These are phyloP conservation scores for Brachyistius frenatus DNA, from an alignment of 2,113 vertebrate genomes.

Conservation along the genomic window DNA sequence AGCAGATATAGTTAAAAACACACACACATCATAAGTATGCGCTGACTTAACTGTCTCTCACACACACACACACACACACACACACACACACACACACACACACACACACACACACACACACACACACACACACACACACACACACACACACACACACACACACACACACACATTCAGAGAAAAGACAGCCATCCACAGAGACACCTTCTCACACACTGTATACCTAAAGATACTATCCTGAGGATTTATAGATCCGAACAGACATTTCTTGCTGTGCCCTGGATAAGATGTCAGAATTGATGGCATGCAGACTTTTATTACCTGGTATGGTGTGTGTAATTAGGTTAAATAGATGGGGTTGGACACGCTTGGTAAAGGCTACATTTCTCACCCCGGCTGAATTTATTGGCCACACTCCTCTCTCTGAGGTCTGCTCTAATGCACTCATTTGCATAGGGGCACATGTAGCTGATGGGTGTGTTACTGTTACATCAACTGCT, in stretches of 20 bases:
- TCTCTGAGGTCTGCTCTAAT: slow-evolving; percentile 79
- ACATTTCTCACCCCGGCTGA: slow-evolving; percentile 79
- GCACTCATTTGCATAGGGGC: slow-evolving; percentile 83
- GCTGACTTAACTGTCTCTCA: slow-evolving; percentile 26
- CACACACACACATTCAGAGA: slow-evolving; percentile 27
- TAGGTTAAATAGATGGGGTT: slow-evolving; percentile 86
- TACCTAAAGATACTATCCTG: slow-evolving; percentile 57
- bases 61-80: slow-evolving; percentile 24
- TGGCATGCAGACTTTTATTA: slow-evolving; percentile 85
- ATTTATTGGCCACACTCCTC: slow-evolving; percentile 83
- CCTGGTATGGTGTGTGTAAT: slow-evolving; percentile 85
- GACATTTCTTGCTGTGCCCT: slow-evolving; percentile 72
- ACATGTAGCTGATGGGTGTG: slow-evolving; percentile 81
- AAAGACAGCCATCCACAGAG: slow-evolving; percentile 47
- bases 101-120: slow-evolving; percentile 16
- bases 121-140: slow-evolving; percentile 16
- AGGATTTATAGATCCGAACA: slow-evolving; percentile 83
- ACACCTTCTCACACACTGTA: slow-evolving; percentile 66
- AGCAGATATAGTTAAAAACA: slow-evolving; percentile 38
- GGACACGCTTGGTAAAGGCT: slow-evolving; percentile 82
- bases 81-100: slow-evolving; percentile 31
- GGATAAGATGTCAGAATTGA: slow-evolving; percentile 84
- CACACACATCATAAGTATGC: slow-evolving; percentile 33
- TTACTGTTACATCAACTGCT: slow-evolving; percentile 77
- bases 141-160: slow-evolving; percentile 16